Conservation (phyloP, 2,888 invertebrate species). For the Meloe dianella region DNA sequence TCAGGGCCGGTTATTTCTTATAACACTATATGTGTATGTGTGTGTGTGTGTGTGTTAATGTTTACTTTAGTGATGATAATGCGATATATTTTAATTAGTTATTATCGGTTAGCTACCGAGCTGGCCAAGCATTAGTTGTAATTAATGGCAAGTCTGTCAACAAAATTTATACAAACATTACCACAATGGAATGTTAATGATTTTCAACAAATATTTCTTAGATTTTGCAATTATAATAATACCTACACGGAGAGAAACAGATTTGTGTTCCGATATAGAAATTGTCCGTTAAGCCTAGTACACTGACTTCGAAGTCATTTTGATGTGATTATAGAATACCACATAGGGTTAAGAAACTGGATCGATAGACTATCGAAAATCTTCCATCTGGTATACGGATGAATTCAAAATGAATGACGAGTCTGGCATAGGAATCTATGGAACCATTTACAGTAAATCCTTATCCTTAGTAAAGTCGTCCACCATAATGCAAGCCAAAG, state of each 20-base stretch:
- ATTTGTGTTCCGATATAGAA: too few species aligned
- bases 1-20: conserved; percentile 23
- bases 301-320: too few species aligned
- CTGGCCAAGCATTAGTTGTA: conserved; percentile 32
- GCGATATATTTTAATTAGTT: conserved; percentile 40
- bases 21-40: conserved; percentile 2
- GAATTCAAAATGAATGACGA: too few species aligned
- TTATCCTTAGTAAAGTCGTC: too few species aligned
- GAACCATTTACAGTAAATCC: too few species aligned
- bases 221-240: not conserved
- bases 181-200: conserved; percentile 29
- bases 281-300: too few species aligned
- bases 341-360: too few species aligned
- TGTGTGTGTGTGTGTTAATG: not conserved
- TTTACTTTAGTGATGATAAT: conserved; percentile 32
- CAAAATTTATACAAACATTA: conserved; percentile 29
- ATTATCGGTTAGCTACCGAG: conserved; percentile 34
- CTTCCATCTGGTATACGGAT: too few species aligned
- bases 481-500: too few species aligned
- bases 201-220: conserved; percentile 9
- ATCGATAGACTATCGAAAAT: too few species aligned
- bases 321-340: too few species aligned
- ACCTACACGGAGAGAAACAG: not conserved
- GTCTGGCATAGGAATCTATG: too few species aligned
- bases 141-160: conserved; percentile 29